phyloP scores from a whole-genome alignment of 2,797 vertebrate species.

The Danionella dracula region DNA sequence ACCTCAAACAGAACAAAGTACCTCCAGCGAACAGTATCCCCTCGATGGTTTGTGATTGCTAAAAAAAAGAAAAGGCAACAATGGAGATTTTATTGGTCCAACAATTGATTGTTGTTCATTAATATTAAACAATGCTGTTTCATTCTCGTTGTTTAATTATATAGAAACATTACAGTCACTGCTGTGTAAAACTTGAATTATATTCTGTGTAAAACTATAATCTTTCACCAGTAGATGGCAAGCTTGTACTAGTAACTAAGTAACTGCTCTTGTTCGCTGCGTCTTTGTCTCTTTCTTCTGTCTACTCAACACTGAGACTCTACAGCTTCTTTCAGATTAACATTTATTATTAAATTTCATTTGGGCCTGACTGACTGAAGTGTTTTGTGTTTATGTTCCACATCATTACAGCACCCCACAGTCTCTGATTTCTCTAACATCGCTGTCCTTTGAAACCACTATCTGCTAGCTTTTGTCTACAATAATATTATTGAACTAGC shows the following conservation, averaged over 20 bases:
- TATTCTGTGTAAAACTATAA: too few relatives aligned
- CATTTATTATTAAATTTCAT: background rate
- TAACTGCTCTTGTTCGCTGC: background rate
- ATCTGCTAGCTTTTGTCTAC: background rate
- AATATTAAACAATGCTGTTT: too few relatives aligned
- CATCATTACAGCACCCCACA: background rate
- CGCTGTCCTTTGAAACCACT: slow-evolving; percentile 4
- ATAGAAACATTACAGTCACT: too few relatives aligned
- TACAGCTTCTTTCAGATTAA: background rate
- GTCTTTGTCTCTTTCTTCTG: background rate
- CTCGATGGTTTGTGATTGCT: too few relatives aligned
- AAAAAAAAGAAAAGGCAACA: too few relatives aligned
- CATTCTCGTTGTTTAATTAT: too few relatives aligned
- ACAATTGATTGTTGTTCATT: too few relatives aligned
- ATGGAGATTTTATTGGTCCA: too few relatives aligned
- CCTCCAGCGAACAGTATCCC: too few relatives aligned
- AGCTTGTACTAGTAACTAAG: slow-evolving; percentile 39
- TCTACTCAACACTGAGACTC: background rate
- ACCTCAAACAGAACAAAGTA: background rate
- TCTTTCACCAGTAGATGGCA: slow-evolving; percentile 61
- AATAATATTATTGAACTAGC: background rate
- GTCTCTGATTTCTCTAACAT: background rate
- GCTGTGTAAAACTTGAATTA: too few relatives aligned
- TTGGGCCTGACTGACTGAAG: background rate
- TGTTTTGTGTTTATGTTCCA: background rate